Percentiles rank a stretch among this genome's conserved stretches.
phyloP scores from a whole-genome alignment of 1,140 invertebrate genomes.

The Aphaenogaster ashmeadi region DNA sequence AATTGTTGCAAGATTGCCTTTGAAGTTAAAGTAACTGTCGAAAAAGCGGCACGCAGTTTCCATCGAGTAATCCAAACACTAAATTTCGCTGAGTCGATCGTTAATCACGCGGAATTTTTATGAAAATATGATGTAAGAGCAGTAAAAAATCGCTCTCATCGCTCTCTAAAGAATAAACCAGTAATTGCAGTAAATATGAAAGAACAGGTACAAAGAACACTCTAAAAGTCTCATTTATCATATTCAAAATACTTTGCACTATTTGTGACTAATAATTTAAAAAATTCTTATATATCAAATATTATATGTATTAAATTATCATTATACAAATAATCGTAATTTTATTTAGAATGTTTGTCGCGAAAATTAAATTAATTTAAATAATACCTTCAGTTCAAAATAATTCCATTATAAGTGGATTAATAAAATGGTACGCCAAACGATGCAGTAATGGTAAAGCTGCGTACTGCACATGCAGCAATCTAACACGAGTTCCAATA shows the following conservation, averaged over 20 bases:
- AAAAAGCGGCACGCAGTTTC: slow-evolving; percentile 1
- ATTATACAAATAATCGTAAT: background rate
- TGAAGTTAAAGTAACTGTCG: slow-evolving; percentile 14
- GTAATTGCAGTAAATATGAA: background rate
- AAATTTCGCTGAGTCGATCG: background rate
- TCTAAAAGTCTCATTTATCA: slow-evolving; percentile 3
- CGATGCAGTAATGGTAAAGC: background rate
- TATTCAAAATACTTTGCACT: background rate
- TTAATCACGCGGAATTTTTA: slow-evolving; percentile 13
- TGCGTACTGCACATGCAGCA: background rate
- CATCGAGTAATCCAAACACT: background rate
- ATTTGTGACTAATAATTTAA: background rate
- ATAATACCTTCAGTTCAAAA: background rate
- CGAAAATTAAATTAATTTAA: background rate
- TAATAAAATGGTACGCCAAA: background rate
- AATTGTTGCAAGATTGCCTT: slow-evolving; percentile 21
- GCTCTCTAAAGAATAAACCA: background rate
- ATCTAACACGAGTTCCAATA: background rate
- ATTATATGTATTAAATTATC: background rate
- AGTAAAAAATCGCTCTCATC: background rate
- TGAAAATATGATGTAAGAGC: background rate
- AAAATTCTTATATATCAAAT: background rate
- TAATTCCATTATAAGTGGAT: background rate
- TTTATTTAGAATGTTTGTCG: background rate
- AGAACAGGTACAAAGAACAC: background rate